Evolutionary conservation across 2,113 vertebrate species (phyloP).

Genomic region (Cavia aperea): DNA sequence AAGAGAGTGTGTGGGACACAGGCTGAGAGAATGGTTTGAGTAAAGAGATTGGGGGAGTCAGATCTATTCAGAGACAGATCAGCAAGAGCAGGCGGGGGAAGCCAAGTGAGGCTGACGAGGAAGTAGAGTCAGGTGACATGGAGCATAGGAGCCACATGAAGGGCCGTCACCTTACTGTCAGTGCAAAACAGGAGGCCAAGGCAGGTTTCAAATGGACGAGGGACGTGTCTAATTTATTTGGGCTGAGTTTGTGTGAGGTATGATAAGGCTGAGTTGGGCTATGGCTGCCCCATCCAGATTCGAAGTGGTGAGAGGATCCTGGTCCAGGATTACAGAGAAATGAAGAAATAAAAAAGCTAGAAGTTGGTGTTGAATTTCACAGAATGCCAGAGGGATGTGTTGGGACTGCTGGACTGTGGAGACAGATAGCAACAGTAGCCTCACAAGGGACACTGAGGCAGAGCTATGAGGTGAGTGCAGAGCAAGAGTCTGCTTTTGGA

Average conservation of each 20-base stretch:
- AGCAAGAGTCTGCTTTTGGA: neutral
- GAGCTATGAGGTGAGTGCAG: neutral
- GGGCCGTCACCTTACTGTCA: neutral
- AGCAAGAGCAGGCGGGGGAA: neutral
- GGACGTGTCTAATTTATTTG: neutral
- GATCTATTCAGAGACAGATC: neutral
- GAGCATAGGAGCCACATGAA: neutral
- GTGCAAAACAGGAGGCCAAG: neutral
- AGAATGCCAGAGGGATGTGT: fast-evolving
- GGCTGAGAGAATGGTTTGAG: too few relatives aligned
- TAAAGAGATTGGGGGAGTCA: neutral
- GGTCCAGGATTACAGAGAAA: neutral
- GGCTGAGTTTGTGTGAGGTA: fast-evolving
- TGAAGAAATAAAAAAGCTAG: neutral
- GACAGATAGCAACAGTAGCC: neutral
- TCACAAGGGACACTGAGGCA: fast-evolving
- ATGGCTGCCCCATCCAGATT: too few relatives aligned
- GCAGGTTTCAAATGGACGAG: neutral
- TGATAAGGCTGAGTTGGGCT: neutral
- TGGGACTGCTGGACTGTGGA: neutral
- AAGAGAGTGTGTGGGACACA: fast-evolving
- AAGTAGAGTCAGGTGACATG: neutral
- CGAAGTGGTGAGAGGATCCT: fast-evolving
- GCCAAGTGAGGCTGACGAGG: neutral
- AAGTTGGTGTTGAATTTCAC: neutral